Percentiles rank a stretch among this genome's conserved stretches.
phyloP scores from a whole-genome alignment of 2,797 vertebrate genomes.

The Danio aesculapii region DNA sequence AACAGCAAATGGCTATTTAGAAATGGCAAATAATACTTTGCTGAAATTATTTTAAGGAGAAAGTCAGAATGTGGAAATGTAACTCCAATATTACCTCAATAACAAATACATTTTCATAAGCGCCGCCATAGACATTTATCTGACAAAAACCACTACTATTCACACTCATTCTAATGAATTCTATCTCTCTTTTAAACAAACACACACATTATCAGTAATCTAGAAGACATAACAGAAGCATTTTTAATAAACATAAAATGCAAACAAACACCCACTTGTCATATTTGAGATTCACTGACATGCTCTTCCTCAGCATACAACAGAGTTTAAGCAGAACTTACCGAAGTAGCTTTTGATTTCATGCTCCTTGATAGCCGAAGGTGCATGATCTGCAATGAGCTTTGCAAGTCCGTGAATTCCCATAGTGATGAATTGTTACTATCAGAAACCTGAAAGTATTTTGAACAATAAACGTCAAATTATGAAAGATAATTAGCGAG shows the following conservation, averaged over 20 bases:
- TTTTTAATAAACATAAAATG: neutral
- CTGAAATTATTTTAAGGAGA: too few species aligned
- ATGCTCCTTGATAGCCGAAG: conserved; percentile 89
- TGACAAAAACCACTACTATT: too few species aligned
- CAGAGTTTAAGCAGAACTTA: conserved; percentile 27
- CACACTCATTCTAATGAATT: too few species aligned
- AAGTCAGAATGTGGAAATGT: too few species aligned
- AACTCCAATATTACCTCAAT: too few species aligned
- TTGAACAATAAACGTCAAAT: neutral
- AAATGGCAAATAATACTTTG: too few species aligned
- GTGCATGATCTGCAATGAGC: conserved; percentile 92
- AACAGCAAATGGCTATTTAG: too few species aligned
- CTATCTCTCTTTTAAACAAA: too few species aligned
- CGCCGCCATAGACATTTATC: too few species aligned
- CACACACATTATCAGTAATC: too few species aligned
- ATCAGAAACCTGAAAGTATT: neutral
- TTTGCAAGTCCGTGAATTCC: conserved; percentile 97
- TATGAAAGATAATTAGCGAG: neutral
- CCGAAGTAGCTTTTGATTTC: conserved; percentile 96
- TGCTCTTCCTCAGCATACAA: neutral
- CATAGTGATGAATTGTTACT: conserved; percentile 73
- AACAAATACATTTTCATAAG: too few species aligned
- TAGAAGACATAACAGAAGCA: neutral
- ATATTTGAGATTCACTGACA: neutral
- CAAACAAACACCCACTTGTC: neutral